phyloP scores from a whole-genome alignment of 2,888 invertebrate genomes.

The Dendrolimus houi region DNA sequence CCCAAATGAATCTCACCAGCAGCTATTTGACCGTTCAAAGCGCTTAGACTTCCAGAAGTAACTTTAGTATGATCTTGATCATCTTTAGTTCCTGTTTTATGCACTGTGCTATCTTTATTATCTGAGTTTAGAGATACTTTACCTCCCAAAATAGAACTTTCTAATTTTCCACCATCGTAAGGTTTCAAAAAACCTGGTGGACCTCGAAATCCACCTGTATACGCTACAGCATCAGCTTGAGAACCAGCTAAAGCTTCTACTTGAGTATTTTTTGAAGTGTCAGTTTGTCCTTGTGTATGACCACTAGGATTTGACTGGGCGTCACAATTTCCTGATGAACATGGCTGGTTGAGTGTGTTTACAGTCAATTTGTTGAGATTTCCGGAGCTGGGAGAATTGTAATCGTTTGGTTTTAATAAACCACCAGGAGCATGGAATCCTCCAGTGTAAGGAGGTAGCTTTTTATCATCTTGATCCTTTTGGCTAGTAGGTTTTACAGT shows the following conservation, averaged over 20 bases:
- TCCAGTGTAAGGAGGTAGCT: constrained; percentile 22
- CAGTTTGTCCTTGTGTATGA: neutral
- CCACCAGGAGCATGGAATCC: constrained; percentile 35
- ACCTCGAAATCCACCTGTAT: constrained; percentile 61
- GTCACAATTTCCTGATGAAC: neutral
- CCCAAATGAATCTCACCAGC: constrained; percentile 2
- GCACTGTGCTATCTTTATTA: neutral
- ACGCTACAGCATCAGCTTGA: constrained; percentile 37
- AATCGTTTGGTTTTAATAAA: constrained; percentile 11
- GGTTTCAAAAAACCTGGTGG: constrained; percentile 60
- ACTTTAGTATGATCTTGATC: neutral
- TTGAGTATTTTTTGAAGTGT: neutral
- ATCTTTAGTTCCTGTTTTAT: neutral
- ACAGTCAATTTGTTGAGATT: neutral
- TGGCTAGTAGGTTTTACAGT: constrained; percentile 11
- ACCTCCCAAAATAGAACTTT: neutral
- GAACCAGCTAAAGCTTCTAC: constrained; percentile 25
- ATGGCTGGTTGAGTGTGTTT: neutral
- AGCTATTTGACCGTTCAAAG: neutral
- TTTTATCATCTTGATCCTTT: constrained; percentile 8
- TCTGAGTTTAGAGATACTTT: neutral
- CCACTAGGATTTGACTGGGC: neutral
- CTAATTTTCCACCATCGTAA: constrained; percentile 39
- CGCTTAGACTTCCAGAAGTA: constrained; percentile 23
- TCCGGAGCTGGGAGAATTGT: constrained; percentile 3